Evolutionary conservation across 2,113 vertebrate species (phyloP).

Genomic region (Peromyscus californicus): DNA sequence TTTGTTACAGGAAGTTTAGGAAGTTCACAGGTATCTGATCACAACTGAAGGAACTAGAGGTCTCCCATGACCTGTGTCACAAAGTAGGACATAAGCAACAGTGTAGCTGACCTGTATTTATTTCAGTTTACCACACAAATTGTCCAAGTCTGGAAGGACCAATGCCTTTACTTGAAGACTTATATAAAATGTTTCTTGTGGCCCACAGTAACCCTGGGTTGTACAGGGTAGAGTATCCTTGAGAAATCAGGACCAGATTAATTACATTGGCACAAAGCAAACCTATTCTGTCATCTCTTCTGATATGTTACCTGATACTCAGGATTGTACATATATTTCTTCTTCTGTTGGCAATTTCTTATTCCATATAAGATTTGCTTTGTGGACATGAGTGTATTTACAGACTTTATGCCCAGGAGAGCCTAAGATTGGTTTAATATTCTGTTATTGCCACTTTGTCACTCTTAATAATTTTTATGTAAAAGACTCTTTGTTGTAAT

Average conservation of each 20-base stretch:
- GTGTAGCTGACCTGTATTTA: not conserved
- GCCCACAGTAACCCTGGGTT: not conserved
- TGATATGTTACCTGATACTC: not conserved
- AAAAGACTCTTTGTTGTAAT: not conserved
- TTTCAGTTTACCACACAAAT: not conserved
- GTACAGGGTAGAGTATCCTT: not conserved
- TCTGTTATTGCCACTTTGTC: not conserved
- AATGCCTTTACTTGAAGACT: not conserved
- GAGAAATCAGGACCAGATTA: not conserved
- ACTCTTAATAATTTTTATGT: not conserved
- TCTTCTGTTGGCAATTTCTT: not conserved
- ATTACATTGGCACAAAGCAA: not conserved
- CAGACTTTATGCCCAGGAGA: not conserved
- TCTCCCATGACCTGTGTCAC: not conserved
- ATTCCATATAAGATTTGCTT: not conserved
- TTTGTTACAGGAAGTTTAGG: not conserved
- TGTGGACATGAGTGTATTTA: not conserved
- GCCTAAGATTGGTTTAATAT: not conserved
- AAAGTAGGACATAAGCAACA: not conserved
- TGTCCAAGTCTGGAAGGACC: not conserved
- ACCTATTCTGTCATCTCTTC: not conserved
- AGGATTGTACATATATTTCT: not conserved
- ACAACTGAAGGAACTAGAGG: not conserved
- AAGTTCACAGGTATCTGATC: not conserved
- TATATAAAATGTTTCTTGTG: not conserved